phyloP scores from a whole-genome alignment of 2,113 vertebrate genomes.

The Platichthys stellatus region DNA sequence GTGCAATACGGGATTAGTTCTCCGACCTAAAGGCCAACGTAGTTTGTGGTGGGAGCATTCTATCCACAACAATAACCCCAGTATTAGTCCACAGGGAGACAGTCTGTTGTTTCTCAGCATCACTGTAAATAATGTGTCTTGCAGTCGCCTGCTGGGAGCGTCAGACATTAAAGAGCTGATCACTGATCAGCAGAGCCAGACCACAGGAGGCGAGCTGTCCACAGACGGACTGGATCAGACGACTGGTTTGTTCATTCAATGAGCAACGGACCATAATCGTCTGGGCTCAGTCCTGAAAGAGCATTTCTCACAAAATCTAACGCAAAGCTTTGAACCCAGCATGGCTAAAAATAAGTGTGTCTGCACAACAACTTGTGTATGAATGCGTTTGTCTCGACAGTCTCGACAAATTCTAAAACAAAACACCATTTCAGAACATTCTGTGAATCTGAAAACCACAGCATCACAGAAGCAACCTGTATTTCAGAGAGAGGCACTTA shows the following conservation, averaged over 20 bases:
- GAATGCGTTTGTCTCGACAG: background rate
- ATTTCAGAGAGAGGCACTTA: background rate
- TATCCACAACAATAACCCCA: background rate
- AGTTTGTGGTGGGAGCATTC: background rate
- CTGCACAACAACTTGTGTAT: background rate
- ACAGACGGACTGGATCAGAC: slow-evolving; percentile 6
- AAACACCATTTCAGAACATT: background rate
- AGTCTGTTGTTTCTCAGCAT: slow-evolving; percentile 18
- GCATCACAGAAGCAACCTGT: background rate
- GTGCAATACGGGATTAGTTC: background rate
- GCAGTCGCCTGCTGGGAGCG: background rate
- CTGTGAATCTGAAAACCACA: background rate
- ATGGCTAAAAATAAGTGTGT: background rate
- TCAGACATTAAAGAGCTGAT: slow-evolving; percentile 44
- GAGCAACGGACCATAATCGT: slow-evolving; percentile 39
- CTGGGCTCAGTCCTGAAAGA: slow-evolving; percentile 17
- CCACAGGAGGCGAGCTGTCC: slow-evolving; percentile 23
- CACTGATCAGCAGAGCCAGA: slow-evolving; percentile 51
- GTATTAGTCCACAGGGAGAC: background rate
- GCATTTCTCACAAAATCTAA: slow-evolving; percentile 8
- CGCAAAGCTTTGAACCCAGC: slow-evolving; percentile 11
- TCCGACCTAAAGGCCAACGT: background rate
- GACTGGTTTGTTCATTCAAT: slow-evolving; percentile 27
- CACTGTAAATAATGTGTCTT: background rate
- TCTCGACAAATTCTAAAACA: background rate